Evolutionary conservation across 2,888 invertebrate genomes (phyloP).

Genomic region (Clunio marinus): DNA sequence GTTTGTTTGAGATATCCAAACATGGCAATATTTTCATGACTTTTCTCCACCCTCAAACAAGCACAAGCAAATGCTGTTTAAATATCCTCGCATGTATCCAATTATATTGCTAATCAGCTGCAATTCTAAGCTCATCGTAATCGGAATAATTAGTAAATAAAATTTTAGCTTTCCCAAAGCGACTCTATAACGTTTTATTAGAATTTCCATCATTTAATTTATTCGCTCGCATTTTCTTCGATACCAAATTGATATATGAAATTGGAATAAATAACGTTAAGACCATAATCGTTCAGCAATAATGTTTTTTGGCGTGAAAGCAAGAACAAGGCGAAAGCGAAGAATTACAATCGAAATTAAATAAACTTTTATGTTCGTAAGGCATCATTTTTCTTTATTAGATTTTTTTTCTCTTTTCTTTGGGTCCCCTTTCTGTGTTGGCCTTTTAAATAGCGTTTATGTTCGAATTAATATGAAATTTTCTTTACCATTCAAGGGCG

Average conservation of each 20-base stretch:
- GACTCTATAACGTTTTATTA: conserved; percentile 20
- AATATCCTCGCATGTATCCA: not conserved
- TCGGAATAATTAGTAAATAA: conserved; percentile 17
- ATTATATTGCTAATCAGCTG: conserved; percentile 10
- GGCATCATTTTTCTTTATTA: conserved; percentile 36
- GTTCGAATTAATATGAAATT: conserved; percentile 37
- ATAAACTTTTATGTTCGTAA: conserved; percentile 34
- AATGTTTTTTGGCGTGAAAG: conserved; percentile 1
- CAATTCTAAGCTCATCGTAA: not conserved
- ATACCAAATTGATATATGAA: not conserved
- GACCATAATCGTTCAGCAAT: conserved; percentile 26
- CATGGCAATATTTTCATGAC: not conserved
- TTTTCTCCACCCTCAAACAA: not conserved
- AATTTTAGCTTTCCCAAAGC: conserved; percentile 25
- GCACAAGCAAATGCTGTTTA: not conserved
- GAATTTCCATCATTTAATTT: conserved; percentile 23
- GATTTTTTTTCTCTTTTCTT: conserved; percentile 9
- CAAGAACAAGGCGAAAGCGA: not conserved
- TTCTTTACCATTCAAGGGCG: conserved; percentile 12
- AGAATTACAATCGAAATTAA: conserved; percentile 36
- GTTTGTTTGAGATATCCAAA: not conserved
- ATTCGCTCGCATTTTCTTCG: not conserved
- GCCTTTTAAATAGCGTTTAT: conserved; percentile 37
- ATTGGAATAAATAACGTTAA: conserved; percentile 34
- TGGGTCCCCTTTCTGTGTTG: not conserved